Percentiles rank a stretch among this genome's conserved stretches.
Conservation (phyloP, 2,113 vertebrate species). For the Spheniscus mendiculus region DNA sequence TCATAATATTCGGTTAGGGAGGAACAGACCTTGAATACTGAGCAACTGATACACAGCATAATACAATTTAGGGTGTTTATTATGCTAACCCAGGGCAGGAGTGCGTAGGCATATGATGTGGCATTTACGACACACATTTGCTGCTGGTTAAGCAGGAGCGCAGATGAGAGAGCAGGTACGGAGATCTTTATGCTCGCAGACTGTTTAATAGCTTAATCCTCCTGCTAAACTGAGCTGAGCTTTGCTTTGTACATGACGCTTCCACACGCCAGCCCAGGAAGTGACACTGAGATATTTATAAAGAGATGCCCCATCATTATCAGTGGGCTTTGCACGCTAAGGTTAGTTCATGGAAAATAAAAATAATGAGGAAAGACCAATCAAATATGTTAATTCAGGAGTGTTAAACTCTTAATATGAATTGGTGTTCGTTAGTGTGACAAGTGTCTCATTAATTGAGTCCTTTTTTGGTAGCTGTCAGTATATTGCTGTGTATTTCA, state of each 20-base stretch:
- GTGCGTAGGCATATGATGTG: neutral
- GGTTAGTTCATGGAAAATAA: neutral
- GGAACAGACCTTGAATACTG: slow-evolving; percentile 59
- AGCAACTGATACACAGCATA: slow-evolving; percentile 36
- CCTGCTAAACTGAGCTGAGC: neutral
- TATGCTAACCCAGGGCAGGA: slow-evolving; percentile 51
- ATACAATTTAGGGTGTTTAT: slow-evolving; percentile 51
- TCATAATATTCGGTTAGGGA: slow-evolving; percentile 68
- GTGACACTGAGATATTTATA: neutral
- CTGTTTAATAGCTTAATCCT: neutral
- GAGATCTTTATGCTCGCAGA: neutral
- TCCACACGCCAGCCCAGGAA: accelerated
- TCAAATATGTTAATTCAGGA: neutral
- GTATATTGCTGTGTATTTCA: neutral
- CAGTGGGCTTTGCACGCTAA: neutral
- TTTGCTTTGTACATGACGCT: neutral
- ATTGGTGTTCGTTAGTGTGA: neutral
- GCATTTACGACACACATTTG: neutral
- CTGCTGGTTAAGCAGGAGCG: slow-evolving; percentile 2
- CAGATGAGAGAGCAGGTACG: neutral
- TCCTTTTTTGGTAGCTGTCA: neutral
- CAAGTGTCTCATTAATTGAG: neutral
- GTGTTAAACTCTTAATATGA: neutral
- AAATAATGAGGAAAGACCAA: neutral
- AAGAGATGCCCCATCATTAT: neutral